Conservation (phyloP, 2,113 vertebrate species). For the Xiphophorus couchianus region DNA sequence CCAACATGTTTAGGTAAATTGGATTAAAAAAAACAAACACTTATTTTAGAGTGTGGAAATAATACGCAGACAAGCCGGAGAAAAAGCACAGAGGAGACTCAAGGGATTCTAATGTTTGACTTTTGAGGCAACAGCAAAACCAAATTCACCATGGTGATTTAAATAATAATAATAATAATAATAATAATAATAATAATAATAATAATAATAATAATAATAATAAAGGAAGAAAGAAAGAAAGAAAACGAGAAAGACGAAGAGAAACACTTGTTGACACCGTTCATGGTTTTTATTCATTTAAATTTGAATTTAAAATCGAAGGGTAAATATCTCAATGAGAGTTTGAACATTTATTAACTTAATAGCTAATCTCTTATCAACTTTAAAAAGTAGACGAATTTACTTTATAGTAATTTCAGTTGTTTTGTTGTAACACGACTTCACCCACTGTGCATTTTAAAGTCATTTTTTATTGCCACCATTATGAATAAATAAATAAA, state of each 20-base stretch:
- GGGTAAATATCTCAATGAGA: not conserved
- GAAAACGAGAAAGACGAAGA: too few species aligned
- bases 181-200: not conserved
- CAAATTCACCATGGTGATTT: too few species aligned
- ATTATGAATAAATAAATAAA: too few species aligned
- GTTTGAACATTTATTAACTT: not conserved
- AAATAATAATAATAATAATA: not conserved
- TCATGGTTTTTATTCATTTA: not conserved
- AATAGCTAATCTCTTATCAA: too few species aligned
- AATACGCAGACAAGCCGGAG: too few species aligned
- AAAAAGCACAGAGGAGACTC: not conserved
- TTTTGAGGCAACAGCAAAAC: too few species aligned
- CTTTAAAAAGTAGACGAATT: too few species aligned
- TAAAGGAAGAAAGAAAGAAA: not conserved
- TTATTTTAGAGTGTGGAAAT: not conserved
- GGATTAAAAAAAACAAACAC: not conserved
- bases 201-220: not conserved
- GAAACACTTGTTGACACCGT: not conserved
- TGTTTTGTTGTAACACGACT: not conserved
- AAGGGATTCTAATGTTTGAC: not conserved
- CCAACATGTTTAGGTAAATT: not conserved
- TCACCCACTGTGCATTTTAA: too few species aligned
- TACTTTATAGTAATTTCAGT: not conserved
- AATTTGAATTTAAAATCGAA: not conserved
- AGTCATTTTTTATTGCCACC: not conserved